phyloP scores from a whole-genome alignment of 2,888 invertebrate species.

The Cryptocephalus primarius region DNA sequence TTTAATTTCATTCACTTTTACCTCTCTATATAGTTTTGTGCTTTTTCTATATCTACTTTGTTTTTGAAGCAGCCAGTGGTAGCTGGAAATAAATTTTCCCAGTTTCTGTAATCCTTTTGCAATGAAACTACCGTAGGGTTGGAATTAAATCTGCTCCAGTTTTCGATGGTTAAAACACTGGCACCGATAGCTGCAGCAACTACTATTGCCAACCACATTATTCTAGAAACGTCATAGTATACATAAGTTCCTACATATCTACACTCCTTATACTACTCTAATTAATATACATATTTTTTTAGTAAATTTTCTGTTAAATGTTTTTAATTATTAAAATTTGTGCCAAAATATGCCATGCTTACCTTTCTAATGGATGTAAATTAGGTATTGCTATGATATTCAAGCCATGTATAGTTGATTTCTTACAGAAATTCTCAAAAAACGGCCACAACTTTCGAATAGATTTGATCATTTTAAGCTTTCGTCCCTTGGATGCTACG shows the following conservation, averaged over 20 bases:
- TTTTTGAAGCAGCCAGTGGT: constrained; percentile 44
- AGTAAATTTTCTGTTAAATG: no score
- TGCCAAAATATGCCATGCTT: no score
- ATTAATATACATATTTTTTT: no score
- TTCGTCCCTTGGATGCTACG: no score
- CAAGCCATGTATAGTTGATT: constrained; percentile 31
- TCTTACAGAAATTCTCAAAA: constrained; percentile 14
- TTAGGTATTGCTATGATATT: constrained; percentile 19
- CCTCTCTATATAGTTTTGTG: constrained; percentile 30
- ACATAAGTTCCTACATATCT: no score
- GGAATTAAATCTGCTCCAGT: constrained; percentile 45
- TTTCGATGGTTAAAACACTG: constrained; percentile 40
- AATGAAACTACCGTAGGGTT: constrained; percentile 53
- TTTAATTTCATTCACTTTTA: constrained; percentile 12
- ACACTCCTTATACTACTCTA: no score
- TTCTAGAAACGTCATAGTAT: constrained; percentile 31
- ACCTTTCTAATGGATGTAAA: constrained; percentile 22
- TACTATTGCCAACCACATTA: constrained; percentile 37
- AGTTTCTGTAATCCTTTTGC: constrained; percentile 51
- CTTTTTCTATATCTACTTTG: constrained; percentile 30
- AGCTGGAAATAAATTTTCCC: constrained; percentile 48
- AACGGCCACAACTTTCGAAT: constrained; percentile 1
- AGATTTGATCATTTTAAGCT: neutral
- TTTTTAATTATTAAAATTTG: no score
- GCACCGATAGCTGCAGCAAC: constrained; percentile 37